Conservation (phyloP, 2,113 vertebrate species). For the Parotia lawesii region DNA sequence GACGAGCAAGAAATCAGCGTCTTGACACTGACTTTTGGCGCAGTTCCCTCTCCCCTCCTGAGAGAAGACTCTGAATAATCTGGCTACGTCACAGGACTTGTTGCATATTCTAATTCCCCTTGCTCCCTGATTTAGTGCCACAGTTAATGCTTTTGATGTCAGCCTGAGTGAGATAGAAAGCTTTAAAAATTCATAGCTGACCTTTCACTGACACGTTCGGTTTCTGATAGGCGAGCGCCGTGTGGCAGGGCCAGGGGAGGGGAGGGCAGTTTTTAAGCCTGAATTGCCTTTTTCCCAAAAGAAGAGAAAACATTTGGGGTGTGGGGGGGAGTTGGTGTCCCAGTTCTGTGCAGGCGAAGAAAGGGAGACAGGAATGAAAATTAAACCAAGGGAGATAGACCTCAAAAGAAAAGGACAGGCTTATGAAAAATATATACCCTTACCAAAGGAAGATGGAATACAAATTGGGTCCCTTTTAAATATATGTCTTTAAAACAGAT, state of each 20-base stretch:
- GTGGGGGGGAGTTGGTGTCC: neutral
- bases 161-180: conserved; percentile 49
- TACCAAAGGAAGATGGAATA: conserved; percentile 68
- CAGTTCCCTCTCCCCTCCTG: neutral
- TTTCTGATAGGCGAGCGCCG: neutral
- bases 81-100: neutral
- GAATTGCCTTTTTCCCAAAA: conserved; percentile 44
- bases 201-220: conserved; percentile 54
- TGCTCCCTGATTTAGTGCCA: conserved; percentile 49
- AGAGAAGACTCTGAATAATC: neutral
- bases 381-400: neutral
- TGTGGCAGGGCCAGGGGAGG: neutral
- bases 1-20: neutral
- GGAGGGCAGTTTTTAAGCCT: neutral
- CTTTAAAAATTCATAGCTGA: conserved; percentile 65
- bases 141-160: conserved; percentile 59
- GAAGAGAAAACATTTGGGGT: neutral
- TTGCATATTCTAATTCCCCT: conserved; percentile 57
- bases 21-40: neutral
- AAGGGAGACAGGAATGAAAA: conserved; percentile 9
- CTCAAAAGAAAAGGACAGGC: conserved; percentile 40
- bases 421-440: conserved; percentile 69
- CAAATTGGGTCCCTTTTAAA: conserved; percentile 68
- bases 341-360: neutral
- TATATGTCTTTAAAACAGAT: conserved; percentile 68